Conservation (phyloP, 2,113 vertebrate species). For the Eurypyga helias region DNA sequence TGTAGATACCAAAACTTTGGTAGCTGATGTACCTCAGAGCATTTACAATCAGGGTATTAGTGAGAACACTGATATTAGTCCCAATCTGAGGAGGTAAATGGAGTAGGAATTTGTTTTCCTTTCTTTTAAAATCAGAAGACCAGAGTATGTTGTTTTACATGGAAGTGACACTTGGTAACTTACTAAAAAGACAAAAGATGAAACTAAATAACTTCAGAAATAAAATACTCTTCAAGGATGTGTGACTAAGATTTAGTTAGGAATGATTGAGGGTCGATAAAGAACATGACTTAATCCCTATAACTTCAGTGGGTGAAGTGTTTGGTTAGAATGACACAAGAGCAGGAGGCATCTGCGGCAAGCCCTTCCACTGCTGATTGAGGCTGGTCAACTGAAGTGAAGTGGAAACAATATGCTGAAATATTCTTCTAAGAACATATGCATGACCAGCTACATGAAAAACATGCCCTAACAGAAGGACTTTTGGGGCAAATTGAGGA, state of each 20-base stretch:
- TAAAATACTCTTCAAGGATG: background rate
- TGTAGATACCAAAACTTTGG: background rate
- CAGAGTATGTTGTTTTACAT: background rate
- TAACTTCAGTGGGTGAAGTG: background rate
- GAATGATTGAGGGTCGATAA: background rate
- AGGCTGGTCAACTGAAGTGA: background rate
- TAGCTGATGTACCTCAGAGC: background rate
- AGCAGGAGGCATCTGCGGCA: background rate
- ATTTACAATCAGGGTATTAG: background rate
- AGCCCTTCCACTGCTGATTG: background rate
- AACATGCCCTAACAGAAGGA: background rate
- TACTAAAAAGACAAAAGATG: background rate
- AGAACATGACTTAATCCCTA: background rate
- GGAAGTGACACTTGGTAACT: background rate
- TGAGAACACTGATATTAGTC: background rate
- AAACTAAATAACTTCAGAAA: background rate
- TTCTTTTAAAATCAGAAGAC: background rate
- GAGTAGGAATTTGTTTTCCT: background rate
- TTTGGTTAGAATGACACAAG: background rate
- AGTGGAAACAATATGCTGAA: background rate
- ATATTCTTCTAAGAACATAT: background rate
- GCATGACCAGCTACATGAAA: background rate
- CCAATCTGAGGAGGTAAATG: background rate
- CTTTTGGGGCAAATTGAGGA: background rate
- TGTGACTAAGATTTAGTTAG: background rate